Percentiles rank a stretch among this genome's conserved stretches.
phyloP scores from a whole-genome alignment of 1,140 invertebrate genomes.

The Halesus radiatus region DNA sequence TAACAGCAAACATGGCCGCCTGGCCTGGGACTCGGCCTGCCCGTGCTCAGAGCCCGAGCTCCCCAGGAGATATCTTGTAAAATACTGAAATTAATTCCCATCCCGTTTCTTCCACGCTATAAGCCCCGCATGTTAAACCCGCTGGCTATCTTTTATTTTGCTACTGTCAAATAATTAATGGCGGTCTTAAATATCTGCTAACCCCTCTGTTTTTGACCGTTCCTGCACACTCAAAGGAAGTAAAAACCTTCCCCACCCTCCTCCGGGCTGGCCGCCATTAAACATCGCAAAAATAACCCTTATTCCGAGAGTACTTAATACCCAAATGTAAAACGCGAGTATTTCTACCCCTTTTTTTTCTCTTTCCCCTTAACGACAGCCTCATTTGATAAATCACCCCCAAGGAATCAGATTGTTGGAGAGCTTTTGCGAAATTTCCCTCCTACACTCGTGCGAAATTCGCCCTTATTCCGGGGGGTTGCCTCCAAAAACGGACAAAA shows the following conservation, averaged over 20 bases:
- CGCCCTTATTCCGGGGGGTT: conserved; percentile 34
- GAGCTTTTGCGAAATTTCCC: conserved; percentile 20
- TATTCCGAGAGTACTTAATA: conserved; percentile 36
- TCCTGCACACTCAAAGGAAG: conserved; percentile 50
- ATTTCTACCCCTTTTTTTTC: conserved; percentile 29
- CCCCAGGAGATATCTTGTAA: conserved; percentile 39
- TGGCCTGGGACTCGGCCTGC: neutral
- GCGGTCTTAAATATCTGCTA: conserved; percentile 57
- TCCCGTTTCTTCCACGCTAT: conserved; percentile 23
- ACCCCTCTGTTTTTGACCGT: conserved; percentile 50
- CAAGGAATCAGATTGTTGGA: conserved; percentile 49
- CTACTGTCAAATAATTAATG: conserved; percentile 55
- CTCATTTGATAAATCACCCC: conserved; percentile 58
- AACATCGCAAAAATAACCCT: conserved; percentile 21
- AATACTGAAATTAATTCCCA: conserved; percentile 43
- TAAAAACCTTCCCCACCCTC: conserved; percentile 8
- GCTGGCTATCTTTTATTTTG: conserved; percentile 39
- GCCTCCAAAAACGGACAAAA: conserved; percentile 23
- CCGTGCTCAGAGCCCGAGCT: neutral
- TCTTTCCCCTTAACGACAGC: conserved; percentile 44
- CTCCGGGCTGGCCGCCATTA: conserved; percentile 6
- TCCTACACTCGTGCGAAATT: conserved; percentile 14
- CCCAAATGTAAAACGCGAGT: conserved; percentile 33
- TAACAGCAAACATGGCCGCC: conserved; percentile 41
- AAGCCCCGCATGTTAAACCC: neutral